Evolutionary conservation across 2,797 vertebrate genomes (phyloP), one percentile per base, ranked within the genome.

Genomic region (Sternarchorhynchus goeldii): DNA sequence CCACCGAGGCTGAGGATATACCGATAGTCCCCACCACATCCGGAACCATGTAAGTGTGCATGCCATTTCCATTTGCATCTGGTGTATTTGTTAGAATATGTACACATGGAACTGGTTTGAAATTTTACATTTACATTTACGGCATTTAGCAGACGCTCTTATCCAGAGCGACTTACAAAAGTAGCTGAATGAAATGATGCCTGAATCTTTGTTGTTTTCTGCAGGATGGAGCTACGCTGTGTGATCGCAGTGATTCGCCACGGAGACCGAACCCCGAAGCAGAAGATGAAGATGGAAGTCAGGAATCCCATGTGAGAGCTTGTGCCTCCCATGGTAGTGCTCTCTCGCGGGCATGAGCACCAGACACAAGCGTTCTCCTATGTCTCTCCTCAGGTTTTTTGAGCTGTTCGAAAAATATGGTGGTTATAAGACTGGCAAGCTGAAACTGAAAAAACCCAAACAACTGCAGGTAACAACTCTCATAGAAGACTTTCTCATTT

Each of bases 271-370:
- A 99, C 97, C 0, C 98, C 98, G 0, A 99, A 99, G 87, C 98
- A 99, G 90, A 99, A 99, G 90, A 99, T 99, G 98, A 99, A 99
- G 90, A 99, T 99, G 98, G 97, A 99, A 87, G 98, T 99, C 68
- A 96, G 95, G 16, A 96, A 99, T 84, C 89, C 96, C 10, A 94
- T 97, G 98, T 98, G 88, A 80, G 91, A 85, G 3, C 14, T 16
- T 81, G 74, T 62, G 3, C 56, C 45, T 79, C 10, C 12, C 7
- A 31, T 55, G 10, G 14, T 68, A 41, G 6, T 39, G 45, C 34
- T 12, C 14, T 64, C 2, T 55, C 34, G 34, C 58, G 29, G 6
- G 21, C 21, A 29, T 8, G 8, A 29, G 20, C 21, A 12, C 45
- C 6, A 60, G n/a, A 60, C 58, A 7, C 12, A 8, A 25, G n/a